phyloP scores from a whole-genome alignment of 2,113 vertebrate species.

The Petrocephalus zakoni region DNA sequence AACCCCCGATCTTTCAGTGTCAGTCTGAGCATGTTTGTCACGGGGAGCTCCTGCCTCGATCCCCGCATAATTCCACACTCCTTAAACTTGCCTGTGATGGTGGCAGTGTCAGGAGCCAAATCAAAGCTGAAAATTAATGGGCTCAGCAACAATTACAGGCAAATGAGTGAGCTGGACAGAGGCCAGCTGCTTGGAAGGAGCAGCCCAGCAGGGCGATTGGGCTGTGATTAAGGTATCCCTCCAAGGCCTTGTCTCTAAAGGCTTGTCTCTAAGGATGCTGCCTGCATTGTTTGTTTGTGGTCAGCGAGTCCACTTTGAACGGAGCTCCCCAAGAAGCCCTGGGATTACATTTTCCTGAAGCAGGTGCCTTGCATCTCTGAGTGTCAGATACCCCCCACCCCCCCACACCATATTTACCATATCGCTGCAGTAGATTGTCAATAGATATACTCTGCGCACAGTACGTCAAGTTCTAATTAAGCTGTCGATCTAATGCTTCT shows the following conservation, averaged over 20 bases:
- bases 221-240: neutral
- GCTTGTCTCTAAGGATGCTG: neutral
- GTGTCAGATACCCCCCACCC: neutral
- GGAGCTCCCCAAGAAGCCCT: neutral
- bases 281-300: neutral
- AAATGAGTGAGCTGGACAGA: slow-evolving; percentile 12
- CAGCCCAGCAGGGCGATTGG: neutral
- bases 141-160: slow-evolving; percentile 10
- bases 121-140: neutral
- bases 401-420: neutral
- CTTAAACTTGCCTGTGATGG: neutral
- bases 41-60: neutral
- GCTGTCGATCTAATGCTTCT: neutral
- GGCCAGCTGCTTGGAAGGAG: neutral
- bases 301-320: neutral
- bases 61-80: neutral
- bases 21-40: neutral
- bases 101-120: neutral
- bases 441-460: neutral
- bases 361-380: neutral
- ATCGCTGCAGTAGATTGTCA: neutral
- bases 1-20: neutral
- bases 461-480: slow-evolving; percentile 2
- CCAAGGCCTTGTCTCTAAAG: neutral
- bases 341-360: neutral